Base-by-base conservation (phyloP, 2,113 vertebrate species). In the Pycnonotus jocosus region DNA sequence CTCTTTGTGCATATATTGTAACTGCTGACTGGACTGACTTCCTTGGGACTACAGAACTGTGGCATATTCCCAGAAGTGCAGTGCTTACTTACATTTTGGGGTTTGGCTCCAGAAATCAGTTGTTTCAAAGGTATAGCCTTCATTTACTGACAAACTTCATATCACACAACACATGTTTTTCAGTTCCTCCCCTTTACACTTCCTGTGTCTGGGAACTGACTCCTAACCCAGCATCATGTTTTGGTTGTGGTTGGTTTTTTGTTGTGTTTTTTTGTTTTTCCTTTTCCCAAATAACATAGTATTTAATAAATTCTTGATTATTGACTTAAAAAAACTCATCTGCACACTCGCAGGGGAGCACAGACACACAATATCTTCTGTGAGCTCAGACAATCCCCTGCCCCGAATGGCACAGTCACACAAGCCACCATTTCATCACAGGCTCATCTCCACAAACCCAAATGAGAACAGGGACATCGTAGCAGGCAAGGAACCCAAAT, bases 251-350 rank as follows among this genome's bases (percentile, higher is more conserved):
- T 12, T 14, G 20, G 14, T n/a, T 44, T 28, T 35, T 23, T 3
- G 8, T 10, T 44, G 38, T 8, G 38, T 38, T 38, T 38, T 31
- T 18, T 30, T 19, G 18, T 33, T 16, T 14, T 20, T 14, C 4
- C 0, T 65, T 69, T 23, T 30, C 17, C 6, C 2, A 25, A 57
- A 24, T 4, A 12, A 14, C 2, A 6, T 6, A 51, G 30, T n/a
- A 47, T 42, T 89, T 51, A 65, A 74, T 61, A 86, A 42, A 30
- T 70, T 74, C 47, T 58, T 16, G 2, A 44, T n/a, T 84, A 35
- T 60, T 60, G 35, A 60, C 58, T 60, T 28, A 42, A 71, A 42
- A 71, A 81, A 47, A 48, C 21, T 48, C 18, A 48, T 33, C 27
- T 72, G 28, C 80, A 73, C 4, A 44, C 4, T 4, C 69, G 72